These are phyloP conservation scores for Atta texana DNA, from an alignment of 1,140 invertebrate species.

Conservation along the genomic window DNA sequence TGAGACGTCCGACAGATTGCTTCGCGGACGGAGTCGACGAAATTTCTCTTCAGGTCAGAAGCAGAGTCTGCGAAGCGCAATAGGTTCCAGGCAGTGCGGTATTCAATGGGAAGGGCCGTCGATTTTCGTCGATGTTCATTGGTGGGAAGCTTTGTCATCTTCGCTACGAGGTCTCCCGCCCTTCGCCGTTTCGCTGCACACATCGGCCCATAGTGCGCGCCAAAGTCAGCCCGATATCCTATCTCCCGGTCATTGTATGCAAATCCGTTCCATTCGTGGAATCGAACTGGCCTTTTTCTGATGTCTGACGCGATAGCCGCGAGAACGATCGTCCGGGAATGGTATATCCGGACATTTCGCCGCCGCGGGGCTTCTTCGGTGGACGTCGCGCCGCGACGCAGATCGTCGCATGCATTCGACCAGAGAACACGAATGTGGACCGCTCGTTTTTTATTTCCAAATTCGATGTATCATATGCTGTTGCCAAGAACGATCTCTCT, in stretches of 20 bases:
- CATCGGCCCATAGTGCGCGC: conserved; percentile 25
- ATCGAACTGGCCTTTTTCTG: conserved; percentile 83
- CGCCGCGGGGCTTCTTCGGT: conserved; percentile 63
- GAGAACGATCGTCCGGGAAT: conserved; percentile 77
- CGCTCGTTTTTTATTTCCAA: conserved; percentile 52
- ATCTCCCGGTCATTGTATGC: conserved; percentile 84
- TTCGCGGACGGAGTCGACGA: conserved; percentile 30
- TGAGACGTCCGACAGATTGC: conserved; percentile 65
- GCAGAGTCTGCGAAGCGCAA: conserved; percentile 28
- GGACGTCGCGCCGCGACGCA: conserved; percentile 36
- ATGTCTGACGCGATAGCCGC: conserved; percentile 83
- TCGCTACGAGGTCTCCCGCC: conserved; percentile 51
- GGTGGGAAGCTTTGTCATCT: conserved; percentile 79
- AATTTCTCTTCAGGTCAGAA: conserved; percentile 42
- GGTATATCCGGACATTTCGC: conserved; percentile 68
- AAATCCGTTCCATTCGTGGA: conserved; percentile 83
- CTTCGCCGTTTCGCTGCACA: conserved; percentile 43
- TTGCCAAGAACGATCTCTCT: not conserved
- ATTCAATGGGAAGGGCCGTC: conserved; percentile 55
- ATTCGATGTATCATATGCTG: conserved; percentile 11
- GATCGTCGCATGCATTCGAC: conserved; percentile 24
- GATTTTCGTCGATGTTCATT: conserved; percentile 56
- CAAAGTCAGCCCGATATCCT: conserved; percentile 68
- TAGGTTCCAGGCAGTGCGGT: not conserved
- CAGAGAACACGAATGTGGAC: conserved; percentile 6